Evolutionary conservation across 2,113 vertebrate genomes (phyloP), one percentile per base, ranked within the genome.

Genomic region (Eurystomus gularis): DNA sequence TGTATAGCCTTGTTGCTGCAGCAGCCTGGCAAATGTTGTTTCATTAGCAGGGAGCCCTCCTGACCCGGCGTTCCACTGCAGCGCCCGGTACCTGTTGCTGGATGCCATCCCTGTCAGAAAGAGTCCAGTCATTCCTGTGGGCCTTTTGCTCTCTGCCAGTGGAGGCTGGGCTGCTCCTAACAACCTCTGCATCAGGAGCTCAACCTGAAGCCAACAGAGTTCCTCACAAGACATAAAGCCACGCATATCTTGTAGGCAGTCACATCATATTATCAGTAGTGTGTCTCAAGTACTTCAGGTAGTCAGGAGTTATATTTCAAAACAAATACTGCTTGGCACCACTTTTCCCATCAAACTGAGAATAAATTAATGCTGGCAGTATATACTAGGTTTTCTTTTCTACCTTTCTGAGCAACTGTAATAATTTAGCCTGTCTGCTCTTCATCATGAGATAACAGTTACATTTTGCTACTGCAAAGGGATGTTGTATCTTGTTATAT

Each of bases 11-110:
- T 88, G 94, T n/a, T 96, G 85, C 39, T 95, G 88, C 11, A 98
- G 84, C 68, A 97, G 49, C 48, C 77, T 96, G 3, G 97, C 96
- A 73, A 98, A 98, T 0, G 97, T 97, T 1, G 94, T 98, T 77
- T 98, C 97, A 9, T 98, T 98, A n/a, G 28, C 13, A 7, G 97
- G 97, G 52, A 98, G 97, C 3, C 97, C 97, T 62, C 98, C 97
- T 1, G 97, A 98, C 4, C 90, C 90, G 0, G 81, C 93, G 2
- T 88, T 98, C 96, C 97, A 98, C 24, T 86, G 68, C 7, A 98
- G 88, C 0, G 49, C 97, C 6, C 84, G 90, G 44, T 96, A 96
- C 5, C 62, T 3, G 2, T 69, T 69, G 29, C 46, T 96, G 80
- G 91, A 95, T 1, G 89, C 84, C 97, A 97, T 97, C 19, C 96